Evolutionary conservation across 2,888 invertebrate species (phyloP).

Genomic region (Corbicula japonica): DNA sequence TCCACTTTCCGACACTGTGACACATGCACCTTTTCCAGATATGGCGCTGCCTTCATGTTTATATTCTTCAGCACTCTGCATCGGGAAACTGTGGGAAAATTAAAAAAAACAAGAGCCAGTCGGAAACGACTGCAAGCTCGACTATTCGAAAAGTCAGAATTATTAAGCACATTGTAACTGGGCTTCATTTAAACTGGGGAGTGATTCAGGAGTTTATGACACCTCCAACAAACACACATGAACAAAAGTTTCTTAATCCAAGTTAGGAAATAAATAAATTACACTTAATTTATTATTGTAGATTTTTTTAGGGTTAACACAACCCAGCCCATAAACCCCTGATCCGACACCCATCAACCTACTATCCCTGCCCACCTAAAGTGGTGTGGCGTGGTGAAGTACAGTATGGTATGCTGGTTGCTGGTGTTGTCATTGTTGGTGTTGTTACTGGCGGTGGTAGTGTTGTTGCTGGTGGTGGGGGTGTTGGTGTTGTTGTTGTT

Average conservation of each 20-base stretch:
- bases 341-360: too few relatives aligned
- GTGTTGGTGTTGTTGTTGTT: too few relatives aligned
- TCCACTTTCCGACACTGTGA: constrained; percentile 75
- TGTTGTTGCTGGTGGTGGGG: too few relatives aligned
- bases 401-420: too few relatives aligned
- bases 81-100: constrained; percentile 25
- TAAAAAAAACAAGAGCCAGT: constrained; percentile 3
- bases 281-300: too few relatives aligned
- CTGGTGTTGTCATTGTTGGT: too few relatives aligned
- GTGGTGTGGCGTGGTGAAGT: too few relatives aligned
- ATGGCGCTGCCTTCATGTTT: constrained; percentile 60
- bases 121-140: background rate
- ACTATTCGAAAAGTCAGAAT: background rate
- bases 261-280: too few relatives aligned
- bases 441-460: too few relatives aligned
- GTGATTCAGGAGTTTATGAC: background rate
- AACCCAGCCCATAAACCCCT: too few relatives aligned
- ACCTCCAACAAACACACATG: background rate
- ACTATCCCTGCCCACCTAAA: too few relatives aligned
- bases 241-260: background rate
- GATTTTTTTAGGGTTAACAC: too few relatives aligned
- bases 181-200: background rate
- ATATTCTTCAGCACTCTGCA: constrained; percentile 77
- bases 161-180: background rate
- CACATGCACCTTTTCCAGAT: constrained; percentile 66